Percentiles rank a stretch among this genome's conserved stretches.
phyloP scores from a whole-genome alignment of 2,797 vertebrate genomes.

The Lates japonicus region DNA sequence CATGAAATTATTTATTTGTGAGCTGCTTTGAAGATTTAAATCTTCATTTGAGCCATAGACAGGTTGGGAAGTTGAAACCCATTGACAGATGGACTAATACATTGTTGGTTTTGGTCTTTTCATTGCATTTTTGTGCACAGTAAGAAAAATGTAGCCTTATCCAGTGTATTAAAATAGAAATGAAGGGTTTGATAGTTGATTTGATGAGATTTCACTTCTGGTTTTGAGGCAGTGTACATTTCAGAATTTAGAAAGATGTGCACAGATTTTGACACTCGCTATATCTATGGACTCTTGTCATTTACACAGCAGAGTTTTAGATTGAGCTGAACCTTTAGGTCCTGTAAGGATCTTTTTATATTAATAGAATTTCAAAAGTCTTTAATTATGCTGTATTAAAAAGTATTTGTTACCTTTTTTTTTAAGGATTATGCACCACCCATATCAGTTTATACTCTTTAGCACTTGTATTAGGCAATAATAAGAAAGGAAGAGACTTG shows the following conservation, averaged over 20 bases:
- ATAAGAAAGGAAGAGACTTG: slow-evolving; percentile 22
- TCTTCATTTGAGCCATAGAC: too few species aligned
- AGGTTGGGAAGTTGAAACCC: too few species aligned
- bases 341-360: slow-evolving; percentile 45
- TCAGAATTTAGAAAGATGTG: too few species aligned
- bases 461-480: slow-evolving; percentile 65
- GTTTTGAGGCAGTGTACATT: background rate
- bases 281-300: background rate
- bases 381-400: slow-evolving; percentile 50
- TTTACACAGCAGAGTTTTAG: slow-evolving; percentile 1
- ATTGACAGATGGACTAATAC: background rate
- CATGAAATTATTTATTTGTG: background rate
- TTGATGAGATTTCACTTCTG: background rate
- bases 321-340: slow-evolving; percentile 5
- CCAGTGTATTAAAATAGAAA: background rate
- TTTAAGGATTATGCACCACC: slow-evolving; percentile 31
- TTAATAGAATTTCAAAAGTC: slow-evolving; percentile 41
- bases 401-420: slow-evolving; percentile 49
- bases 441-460: slow-evolving; percentile 39
- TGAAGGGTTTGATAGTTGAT: background rate
- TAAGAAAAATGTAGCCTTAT: background rate
- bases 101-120: background rate
- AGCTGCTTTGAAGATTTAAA: background rate
- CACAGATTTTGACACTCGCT: background rate
- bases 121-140: slow-evolving; percentile 13